Evolutionary conservation across 2,113 vertebrate species (phyloP).

Genomic region (crab-eating macaque (Macaca fascicularis)): DNA sequence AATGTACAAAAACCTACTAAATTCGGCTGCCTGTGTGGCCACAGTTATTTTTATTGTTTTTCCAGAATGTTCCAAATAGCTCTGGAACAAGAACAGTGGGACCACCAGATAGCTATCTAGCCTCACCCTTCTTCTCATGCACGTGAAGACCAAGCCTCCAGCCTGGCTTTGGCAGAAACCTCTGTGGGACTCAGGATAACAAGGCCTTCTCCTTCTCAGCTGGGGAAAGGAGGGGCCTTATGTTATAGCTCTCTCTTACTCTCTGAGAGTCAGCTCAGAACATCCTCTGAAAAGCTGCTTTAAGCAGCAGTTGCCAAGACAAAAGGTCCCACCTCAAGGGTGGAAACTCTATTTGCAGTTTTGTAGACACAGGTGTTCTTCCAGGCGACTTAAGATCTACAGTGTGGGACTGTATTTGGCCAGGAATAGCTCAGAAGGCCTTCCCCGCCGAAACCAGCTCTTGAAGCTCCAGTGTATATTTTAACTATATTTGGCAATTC

Average conservation of each 20-base stretch:
- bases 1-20: conserved; percentile 59
- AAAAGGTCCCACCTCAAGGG: conserved; percentile 60
- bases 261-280: not conserved
- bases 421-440: conserved; percentile 62
- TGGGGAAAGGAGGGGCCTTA: not conserved
- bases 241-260: not conserved
- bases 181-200: not conserved
- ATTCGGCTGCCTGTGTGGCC: conserved; percentile 72
- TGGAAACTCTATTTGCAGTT: conserved; percentile 50
- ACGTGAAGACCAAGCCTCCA: conserved; percentile 59
- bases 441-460: conserved; percentile 30
- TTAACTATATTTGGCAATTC: conserved; percentile 75
- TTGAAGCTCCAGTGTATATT: conserved; percentile 63
- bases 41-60: conserved; percentile 77
- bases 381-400: conserved; percentile 27
- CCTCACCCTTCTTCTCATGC: conserved; percentile 66
- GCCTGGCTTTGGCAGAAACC: conserved; percentile 12
- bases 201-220: not conserved
- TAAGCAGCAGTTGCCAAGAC: conserved; percentile 53
- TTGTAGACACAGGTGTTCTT: conserved; percentile 73
- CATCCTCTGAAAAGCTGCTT: conserved; percentile 44
- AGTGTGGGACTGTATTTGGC: not conserved
- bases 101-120: conserved; percentile 69
- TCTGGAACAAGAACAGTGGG: conserved; percentile 69
- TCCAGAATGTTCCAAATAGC: conserved; percentile 74